phyloP scores from a whole-genome alignment of 2,113 vertebrate species.

The Promerops cafer region DNA sequence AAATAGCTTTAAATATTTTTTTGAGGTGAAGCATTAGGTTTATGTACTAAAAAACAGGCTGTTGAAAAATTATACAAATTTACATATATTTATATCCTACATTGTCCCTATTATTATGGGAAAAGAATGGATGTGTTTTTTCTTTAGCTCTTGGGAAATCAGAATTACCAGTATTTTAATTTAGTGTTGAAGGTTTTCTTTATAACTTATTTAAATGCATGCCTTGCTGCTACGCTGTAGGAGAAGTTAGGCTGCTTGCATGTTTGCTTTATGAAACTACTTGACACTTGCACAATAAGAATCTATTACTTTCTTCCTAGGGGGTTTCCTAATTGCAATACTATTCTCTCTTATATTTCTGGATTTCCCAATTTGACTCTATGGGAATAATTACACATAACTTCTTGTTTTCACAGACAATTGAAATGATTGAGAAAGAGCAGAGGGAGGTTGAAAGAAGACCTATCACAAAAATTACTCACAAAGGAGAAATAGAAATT shows the following conservation, averaged over 20 bases:
- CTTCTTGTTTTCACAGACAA: constrained; percentile 77
- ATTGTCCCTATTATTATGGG: background rate
- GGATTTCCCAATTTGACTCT: background rate
- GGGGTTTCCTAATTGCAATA: background rate
- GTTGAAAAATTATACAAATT: background rate
- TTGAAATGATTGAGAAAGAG: constrained; percentile 99
- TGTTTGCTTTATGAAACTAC: background rate
- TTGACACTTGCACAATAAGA: background rate
- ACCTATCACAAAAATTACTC: constrained; percentile 97
- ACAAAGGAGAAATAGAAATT: constrained; percentile 99
- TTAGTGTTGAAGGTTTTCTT: background rate
- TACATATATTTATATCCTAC: background rate
- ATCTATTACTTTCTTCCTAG: background rate
- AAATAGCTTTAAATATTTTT: background rate
- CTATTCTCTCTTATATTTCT: background rate
- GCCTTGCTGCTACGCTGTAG: background rate
- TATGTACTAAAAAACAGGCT: background rate
- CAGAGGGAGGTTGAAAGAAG: constrained; percentile 93
- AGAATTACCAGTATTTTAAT: background rate
- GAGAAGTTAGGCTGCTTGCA: background rate
- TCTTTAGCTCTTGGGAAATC: background rate
- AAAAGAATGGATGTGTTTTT: background rate
- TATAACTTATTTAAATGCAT: background rate
- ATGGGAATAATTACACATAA: background rate
- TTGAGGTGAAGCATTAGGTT: background rate